These are phyloP conservation scores for Cyphomyrus discorhynchus DNA, from an alignment of 2,113 vertebrate species.

Conservation along the genomic window DNA sequence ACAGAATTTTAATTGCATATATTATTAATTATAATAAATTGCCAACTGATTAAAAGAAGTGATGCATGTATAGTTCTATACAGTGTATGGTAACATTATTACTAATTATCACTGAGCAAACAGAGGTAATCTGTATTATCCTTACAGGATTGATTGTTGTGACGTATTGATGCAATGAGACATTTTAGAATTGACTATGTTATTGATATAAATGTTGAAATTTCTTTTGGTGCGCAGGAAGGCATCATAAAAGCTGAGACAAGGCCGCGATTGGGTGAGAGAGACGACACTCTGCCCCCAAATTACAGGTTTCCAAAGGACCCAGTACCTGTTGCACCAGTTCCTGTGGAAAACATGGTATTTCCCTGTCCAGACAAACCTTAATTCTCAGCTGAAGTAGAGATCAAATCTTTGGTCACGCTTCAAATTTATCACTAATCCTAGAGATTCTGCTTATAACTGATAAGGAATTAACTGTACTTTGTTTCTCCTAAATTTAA, in stretches of 20 bases:
- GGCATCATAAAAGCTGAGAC: background rate
- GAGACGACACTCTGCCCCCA: conserved; percentile 1
- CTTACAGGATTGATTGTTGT: background rate
- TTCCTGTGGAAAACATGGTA: background rate
- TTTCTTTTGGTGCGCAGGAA: background rate
- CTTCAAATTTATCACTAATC: background rate
- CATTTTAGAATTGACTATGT: background rate
- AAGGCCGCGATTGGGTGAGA: background rate
- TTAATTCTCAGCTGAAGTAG: background rate
- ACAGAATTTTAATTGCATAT: background rate
- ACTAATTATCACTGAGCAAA: background rate
- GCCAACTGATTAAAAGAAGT: background rate
- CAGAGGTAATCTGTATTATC: background rate
- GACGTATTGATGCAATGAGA: background rate
- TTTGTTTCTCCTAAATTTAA: background rate
- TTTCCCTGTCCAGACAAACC: background rate
- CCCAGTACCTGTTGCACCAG: background rate
- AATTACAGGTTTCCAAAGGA: conserved; percentile 8
- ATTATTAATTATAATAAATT: background rate
- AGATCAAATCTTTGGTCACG: background rate
- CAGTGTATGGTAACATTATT: background rate
- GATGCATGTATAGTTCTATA: background rate
- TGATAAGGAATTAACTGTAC: background rate
- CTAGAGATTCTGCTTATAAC: background rate
- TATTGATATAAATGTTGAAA: background rate